These are phyloP conservation scores for Tipula unca DNA, from an alignment of 2,888 invertebrate genomes.

Conservation along the genomic window DNA sequence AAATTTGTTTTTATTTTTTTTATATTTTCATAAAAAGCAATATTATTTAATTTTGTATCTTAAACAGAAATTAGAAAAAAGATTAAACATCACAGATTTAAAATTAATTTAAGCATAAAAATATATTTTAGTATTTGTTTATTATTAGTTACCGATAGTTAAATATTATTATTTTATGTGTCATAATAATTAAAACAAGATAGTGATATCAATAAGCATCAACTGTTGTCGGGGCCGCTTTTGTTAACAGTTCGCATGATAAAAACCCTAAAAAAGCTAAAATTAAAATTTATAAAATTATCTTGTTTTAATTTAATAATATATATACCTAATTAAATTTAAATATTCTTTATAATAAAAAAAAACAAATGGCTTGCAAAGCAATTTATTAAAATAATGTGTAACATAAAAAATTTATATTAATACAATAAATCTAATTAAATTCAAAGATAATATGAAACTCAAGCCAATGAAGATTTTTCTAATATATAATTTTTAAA, in stretches of 20 bases:
- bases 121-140: not conserved
- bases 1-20: not conserved
- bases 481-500: not conserved
- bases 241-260: not conserved
- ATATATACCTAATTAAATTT: not conserved
- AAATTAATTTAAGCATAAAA: not conserved
- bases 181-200: not conserved
- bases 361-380: not conserved
- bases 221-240: not conserved
- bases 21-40: not conserved
- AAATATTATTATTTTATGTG: not conserved
- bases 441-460: slow-evolving; percentile 16
- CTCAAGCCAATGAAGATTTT: slow-evolving; percentile 18
- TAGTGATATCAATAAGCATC: not conserved
- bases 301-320: not conserved
- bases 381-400: not conserved
- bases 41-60: not conserved
- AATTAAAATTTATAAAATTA: not conserved
- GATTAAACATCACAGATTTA: not conserved
- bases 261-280: not conserved
- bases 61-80: not conserved
- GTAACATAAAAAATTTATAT: not conserved
- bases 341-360: not conserved
- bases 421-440: not conserved
- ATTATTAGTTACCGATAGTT: not conserved